phyloP scores from a whole-genome alignment of 2,797 vertebrate species.

The Chelonia mydas region DNA sequence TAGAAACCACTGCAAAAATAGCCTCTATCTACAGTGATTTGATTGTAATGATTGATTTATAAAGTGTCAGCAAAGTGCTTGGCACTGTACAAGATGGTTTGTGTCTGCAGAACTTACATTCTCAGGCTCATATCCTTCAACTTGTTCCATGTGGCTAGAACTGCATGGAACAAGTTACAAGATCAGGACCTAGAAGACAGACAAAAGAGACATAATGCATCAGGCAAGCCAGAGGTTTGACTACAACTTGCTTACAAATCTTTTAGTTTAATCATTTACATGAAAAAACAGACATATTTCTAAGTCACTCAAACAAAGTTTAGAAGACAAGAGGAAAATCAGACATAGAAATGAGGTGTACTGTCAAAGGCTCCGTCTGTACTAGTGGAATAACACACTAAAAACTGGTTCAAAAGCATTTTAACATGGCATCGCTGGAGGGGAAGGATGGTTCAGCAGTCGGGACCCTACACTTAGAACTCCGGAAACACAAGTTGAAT shows the following conservation, averaged over 20 bases:
- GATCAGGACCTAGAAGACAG: not conserved
- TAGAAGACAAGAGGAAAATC: rapidly evolving
- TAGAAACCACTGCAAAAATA: not conserved
- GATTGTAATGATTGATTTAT: not conserved
- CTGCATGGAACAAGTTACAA: rapidly evolving
- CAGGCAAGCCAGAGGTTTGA: not conserved
- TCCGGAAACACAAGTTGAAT: not conserved
- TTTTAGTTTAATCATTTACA: not conserved
- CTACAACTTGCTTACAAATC: not conserved
- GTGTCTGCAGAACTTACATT: not conserved
- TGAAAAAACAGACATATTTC: not conserved
- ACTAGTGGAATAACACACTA: not conserved
- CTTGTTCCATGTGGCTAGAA: rapidly evolving
- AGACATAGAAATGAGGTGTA: not conserved
- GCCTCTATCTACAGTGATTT: not conserved
- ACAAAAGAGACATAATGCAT: rapidly evolving
- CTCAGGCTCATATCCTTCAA: not conserved
- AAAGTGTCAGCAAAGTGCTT: not conserved
- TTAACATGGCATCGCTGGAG: not conserved
- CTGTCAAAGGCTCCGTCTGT: not conserved
- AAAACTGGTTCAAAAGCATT: not conserved
- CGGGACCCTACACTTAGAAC: not conserved
- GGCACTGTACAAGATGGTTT: not conserved
- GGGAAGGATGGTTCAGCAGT: not conserved
- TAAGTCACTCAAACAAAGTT: not conserved